These are phyloP conservation scores for Ophonus ardosiacus DNA, from an alignment of 2,888 invertebrate species.

Conservation along the genomic window DNA sequence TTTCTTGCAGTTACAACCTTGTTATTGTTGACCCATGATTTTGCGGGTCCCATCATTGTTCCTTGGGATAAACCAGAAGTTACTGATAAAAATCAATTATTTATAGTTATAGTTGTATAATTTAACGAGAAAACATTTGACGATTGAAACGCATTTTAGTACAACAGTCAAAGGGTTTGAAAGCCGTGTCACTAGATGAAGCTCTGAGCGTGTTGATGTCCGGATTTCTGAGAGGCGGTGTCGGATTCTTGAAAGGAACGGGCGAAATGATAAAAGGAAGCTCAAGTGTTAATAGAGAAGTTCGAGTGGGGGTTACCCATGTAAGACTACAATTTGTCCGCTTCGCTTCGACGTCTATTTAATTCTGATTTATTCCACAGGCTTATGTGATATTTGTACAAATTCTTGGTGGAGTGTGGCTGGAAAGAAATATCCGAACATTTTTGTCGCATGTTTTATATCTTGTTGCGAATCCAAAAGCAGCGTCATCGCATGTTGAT, in stretches of 20 bases:
- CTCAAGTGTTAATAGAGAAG: conserved; percentile 95
- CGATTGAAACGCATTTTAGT: conserved; percentile 73
- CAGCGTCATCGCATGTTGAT: conserved; percentile 97
- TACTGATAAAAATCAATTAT: not conserved
- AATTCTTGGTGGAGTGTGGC: conserved; percentile 95
- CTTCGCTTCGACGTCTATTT: not conserved
- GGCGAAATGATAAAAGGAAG: conserved; percentile 97
- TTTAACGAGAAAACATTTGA: not conserved
- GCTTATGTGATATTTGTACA: conserved; percentile 97
- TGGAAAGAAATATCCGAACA: conserved; percentile 92
- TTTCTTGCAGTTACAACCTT: too few relatives aligned
- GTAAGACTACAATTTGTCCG: conserved; percentile 77
- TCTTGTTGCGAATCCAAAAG: conserved; percentile 96
- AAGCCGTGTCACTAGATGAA: conserved; percentile 91
- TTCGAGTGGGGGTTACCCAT: conserved; percentile 97
- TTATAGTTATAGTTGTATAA: not conserved
- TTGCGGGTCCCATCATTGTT: not conserved
- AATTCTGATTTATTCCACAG: conserved; percentile 75
- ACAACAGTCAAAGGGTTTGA: conserved; percentile 80
- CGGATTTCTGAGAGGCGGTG: conserved; percentile 96
- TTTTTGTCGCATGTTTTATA: conserved; percentile 95
- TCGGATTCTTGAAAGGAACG: conserved; percentile 94
- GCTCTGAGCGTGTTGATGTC: conserved; percentile 93
- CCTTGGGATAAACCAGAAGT: not conserved
- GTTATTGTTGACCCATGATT: too few relatives aligned